Base-by-base conservation (phyloP, 1,140 invertebrate genomes). In the Leptinotarsa lineolata region DNA sequence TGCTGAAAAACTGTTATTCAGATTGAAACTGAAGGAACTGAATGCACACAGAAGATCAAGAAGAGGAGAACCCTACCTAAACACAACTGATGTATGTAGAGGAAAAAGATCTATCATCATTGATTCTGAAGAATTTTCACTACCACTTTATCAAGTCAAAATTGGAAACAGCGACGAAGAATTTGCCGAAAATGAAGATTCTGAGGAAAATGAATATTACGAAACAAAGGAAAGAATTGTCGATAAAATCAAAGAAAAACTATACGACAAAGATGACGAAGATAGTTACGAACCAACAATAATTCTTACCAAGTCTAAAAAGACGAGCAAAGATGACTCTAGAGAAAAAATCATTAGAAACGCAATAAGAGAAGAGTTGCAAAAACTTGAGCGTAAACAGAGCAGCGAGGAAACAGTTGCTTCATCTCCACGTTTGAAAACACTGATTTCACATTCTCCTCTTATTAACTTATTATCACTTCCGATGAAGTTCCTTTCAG, bases 401-500 rank as follows among this genome's bases (percentile, higher is more conserved):
- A 75, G 44, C 60, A 74, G 61, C n/a, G 18, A 73, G 66, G 48
- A 48, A 72, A 21, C 3, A 30, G 48, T n/a, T 58, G 5, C 11
- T 15, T 21, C 24, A 39, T 54, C 18, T 30, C 20, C n/a, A 8
- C 16, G 11, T 11, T n/a, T 60, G 11, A 24, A 61, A 13, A 22
- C 48, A 18, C 66, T 70, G 8, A 20, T 70, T 20, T 65, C 76
- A 15, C 64, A 78, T 1, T 76, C 74, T 58, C 79, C 79, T 3
- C 54, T 80, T 15, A 68, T 74, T 0, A n/a, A 72, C n/a, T 18
- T 80, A 2, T 54, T 80, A 16, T 77, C 73, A 24, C 68, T 78
- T 16, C 79, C 79, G 0, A 60, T 78, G 18, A 78, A 73, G 60
- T 74, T 76, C 46, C 39, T 79, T n/a, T 67, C 54, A 30, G 68